Evolutionary conservation across 2,797 vertebrate species (phyloP), one percentile per base, ranked within the genome.

Genomic region (Neosilurus mollespiculum): DNA sequence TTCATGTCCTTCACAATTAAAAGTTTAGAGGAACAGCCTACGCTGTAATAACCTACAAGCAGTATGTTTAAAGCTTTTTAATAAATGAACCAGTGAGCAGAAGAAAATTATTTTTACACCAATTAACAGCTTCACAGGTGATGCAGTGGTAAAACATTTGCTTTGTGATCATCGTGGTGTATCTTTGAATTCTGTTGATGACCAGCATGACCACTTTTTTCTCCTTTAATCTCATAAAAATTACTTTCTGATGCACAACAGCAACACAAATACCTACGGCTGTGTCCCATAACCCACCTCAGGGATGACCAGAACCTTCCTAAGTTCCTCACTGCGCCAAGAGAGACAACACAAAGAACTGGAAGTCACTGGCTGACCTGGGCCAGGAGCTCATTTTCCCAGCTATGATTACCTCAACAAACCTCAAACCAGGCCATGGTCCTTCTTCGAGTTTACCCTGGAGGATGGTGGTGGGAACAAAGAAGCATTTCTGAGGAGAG

Each of bases 51-150:
- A 20, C 56, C 20, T 14, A 72, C 14, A 0, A 15, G 14, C 49
- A 73, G 5, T 77, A n/a, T 10, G 2, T 7, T 75, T 26, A 56
- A 9, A 30, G 9, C 15, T 59, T 18, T 64, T 49, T 49, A 64
- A 20, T 51, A 26, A 51, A 26, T 8, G 18, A 66, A 64, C 37
- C 34, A 49, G 59, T 64, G 56, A 76, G 11, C 72, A 22, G 8
- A 58, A 34, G 16, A 75, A 71, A 18, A 75, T 24, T 79, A 7
- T 66, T 30, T 79, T 64, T 18, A 65, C 61, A 66, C 61, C 61
- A 65, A 53, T 65, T 66, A 66, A 20, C 58, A 49, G 2, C 77
- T 79, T 30, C 43, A 65, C 16, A 30, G 49, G 62, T 66, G 62
- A 4, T 14, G 18, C 9, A 7, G 34, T 43, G 22, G 22, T 20